Evolutionary conservation across 2,797 vertebrate species (phyloP), one percentile per base, ranked within the genome.

Genomic region (Trachurus trachurus): DNA sequence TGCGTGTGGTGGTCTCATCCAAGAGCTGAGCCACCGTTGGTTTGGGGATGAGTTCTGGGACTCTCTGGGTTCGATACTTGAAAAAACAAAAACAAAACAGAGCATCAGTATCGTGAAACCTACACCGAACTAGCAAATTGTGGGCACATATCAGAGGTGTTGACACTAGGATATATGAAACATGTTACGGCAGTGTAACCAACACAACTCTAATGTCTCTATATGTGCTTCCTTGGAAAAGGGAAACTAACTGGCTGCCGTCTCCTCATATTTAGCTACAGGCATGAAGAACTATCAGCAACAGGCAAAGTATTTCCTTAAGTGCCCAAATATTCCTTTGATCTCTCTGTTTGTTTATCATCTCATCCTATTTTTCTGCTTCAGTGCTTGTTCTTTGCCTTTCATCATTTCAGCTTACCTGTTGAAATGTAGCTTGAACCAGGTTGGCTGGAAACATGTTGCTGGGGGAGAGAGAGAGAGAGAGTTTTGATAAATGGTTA

Each of bases 381-480:
- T 42, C 8, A 54, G 5, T n/a, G 6, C 7, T 37, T 37, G 12
- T 9, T 71, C 8, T 21, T 31, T 15, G 34, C 4, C 19, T 9
- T 29, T 72, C 1, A 52, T 9, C 0, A 1, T 12, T 42, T 56
- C 7, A 49, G 12, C 96, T 96, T 83, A 99, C 98, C 96, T 99
- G 98, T 88, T 99, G 98, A 94, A 99, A 99, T 13, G 98, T 98
- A 58, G 98, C 98, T 92, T 99, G 97, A 74, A 99, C 97, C 92
- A 99, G 93, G 90, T 99, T 99, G 88, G 97, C 96, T 71, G 98
- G 98, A 85, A 99, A 99, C 98, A 99, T 99, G 92, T 99, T 99
- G 90, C 98, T 99, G 87, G 53, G 84, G 89, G 90, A 71, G 78
- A 26, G 26, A 26, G 26, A 26, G 26, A 26, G 26, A 26, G 26